phyloP scores from a whole-genome alignment of 2,797 vertebrate species.

The Hippocampus kuda region DNA sequence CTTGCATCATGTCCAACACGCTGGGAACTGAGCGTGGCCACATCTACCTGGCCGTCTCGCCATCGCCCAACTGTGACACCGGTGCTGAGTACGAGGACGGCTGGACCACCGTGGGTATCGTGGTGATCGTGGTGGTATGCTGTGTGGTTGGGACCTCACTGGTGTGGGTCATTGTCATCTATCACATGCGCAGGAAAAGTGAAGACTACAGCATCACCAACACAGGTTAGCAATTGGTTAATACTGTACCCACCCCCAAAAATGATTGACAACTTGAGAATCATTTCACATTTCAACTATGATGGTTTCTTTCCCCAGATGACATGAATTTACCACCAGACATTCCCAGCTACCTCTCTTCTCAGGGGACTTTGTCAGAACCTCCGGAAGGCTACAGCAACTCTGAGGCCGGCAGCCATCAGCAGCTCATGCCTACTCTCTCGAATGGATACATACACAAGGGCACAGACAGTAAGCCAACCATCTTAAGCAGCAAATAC shows the following conservation, averaged over 20 bases:
- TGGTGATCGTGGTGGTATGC: constrained; percentile 97
- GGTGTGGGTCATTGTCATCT: constrained; percentile 98
- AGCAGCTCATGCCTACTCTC: constrained; percentile 91
- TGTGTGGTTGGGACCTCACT: constrained; percentile 97
- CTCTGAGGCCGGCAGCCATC: constrained; percentile 90
- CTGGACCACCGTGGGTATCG: constrained; percentile 93
- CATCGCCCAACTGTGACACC: constrained; percentile 83
- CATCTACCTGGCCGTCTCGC: constrained; percentile 81
- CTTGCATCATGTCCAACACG: constrained; percentile 94
- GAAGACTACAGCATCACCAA: constrained; percentile 97
- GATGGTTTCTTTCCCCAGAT: constrained; percentile 63
- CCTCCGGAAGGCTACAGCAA: constrained; percentile 88
- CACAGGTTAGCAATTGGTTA: constrained; percentile 73
- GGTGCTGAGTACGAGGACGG: constrained; percentile 69
- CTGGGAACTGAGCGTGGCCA: constrained; percentile 89
- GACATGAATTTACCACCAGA: constrained; percentile 94
- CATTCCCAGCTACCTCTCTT: constrained; percentile 96
- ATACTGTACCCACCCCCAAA: too few relatives aligned
- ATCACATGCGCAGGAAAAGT: constrained; percentile 88
- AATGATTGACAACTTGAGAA: background rate
- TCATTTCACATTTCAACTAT: background rate
- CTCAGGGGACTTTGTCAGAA: constrained; percentile 92
- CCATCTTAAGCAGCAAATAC: too few relatives aligned
- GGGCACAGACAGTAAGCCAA: constrained; percentile 74
- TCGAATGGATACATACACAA: constrained; percentile 78